These are phyloP conservation scores for Troides helena DNA, from an alignment of 2,888 invertebrate species.

Conservation along the genomic window DNA sequence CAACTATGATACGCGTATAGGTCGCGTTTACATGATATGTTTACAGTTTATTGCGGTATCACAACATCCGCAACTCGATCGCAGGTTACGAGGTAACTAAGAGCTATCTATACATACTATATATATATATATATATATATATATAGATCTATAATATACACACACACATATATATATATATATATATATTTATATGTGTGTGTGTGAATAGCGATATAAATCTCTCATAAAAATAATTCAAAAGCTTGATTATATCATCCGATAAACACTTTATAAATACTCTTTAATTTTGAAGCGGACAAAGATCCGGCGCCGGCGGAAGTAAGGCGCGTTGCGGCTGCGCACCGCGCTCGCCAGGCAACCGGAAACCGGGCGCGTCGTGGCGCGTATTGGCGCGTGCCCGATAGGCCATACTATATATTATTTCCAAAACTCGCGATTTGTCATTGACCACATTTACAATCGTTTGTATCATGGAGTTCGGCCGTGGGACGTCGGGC, in stretches of 20 bases:
- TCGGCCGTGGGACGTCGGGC: too few species aligned
- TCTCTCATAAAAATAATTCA: slow-evolving; percentile 31
- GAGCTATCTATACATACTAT: slow-evolving; percentile 28
- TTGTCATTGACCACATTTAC: too few species aligned
- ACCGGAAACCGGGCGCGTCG: too few species aligned
- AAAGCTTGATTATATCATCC: slow-evolving; percentile 29
- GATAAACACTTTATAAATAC: slow-evolving; percentile 33
- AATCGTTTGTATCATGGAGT: too few species aligned
- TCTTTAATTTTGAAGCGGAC: slow-evolving; percentile 30
- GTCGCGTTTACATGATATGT: slow-evolving; percentile 41
- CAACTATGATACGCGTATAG: slow-evolving; percentile 37
- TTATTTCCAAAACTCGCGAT: too few species aligned
- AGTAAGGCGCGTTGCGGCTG: neutral
- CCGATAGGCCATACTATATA: too few species aligned
- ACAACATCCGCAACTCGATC: too few species aligned
- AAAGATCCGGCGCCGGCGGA: slow-evolving; percentile 27
- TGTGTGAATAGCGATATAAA: slow-evolving; percentile 28
- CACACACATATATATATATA: slow-evolving; percentile 28
- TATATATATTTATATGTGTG: slow-evolving; percentile 17
- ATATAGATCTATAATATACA: slow-evolving; percentile 15
- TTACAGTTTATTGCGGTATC: slow-evolving; percentile 26
- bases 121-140: slow-evolving; percentile 31
- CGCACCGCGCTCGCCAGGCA: too few species aligned
- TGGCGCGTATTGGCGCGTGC: too few species aligned
- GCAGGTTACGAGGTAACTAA: too few species aligned